Conservation (phyloP, 2,888 invertebrate genomes). For the Drosophila prolongata region DNA sequence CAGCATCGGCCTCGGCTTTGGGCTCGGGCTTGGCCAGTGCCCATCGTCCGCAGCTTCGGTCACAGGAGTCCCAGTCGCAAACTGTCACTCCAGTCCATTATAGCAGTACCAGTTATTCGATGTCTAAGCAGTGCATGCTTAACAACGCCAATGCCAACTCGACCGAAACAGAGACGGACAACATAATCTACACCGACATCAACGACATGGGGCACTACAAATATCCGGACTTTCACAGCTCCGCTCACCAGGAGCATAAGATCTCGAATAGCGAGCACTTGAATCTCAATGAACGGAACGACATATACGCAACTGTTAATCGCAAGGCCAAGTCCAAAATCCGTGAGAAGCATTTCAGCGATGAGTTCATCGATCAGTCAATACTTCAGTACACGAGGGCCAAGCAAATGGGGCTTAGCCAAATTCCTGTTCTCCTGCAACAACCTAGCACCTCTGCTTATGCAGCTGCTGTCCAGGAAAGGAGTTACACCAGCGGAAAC, state of each 20-base stretch:
- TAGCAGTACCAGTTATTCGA: conserved; percentile 85
- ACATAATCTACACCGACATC: conserved; percentile 84
- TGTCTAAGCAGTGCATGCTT: conserved; percentile 84
- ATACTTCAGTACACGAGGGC: conserved; percentile 82
- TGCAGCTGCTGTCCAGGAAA: conserved; percentile 65
- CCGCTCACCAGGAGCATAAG: conserved; percentile 79
- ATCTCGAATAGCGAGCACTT: conserved; percentile 82
- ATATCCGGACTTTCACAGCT: conserved; percentile 75
- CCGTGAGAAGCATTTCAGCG: conserved; percentile 83
- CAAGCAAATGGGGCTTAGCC: conserved; percentile 75
- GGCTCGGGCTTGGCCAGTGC: conserved; percentile 77
- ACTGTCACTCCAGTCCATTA: conserved; percentile 84
- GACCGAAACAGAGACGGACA: conserved; percentile 84
- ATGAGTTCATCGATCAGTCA: conserved; percentile 84
- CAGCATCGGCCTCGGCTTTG: conserved; percentile 60
- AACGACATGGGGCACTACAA: conserved; percentile 84
- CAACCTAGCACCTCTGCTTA: conserved; percentile 64
- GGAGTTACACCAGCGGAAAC: conserved; percentile 68
- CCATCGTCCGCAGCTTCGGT: conserved; percentile 84
- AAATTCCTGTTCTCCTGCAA: conserved; percentile 51
- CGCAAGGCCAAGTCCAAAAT: conserved; percentile 84
- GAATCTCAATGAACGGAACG: conserved; percentile 82
- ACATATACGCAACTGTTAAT: conserved; percentile 85
- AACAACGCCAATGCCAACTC: conserved; percentile 83
- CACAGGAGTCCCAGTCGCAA: conserved; percentile 84